phyloP scores from a whole-genome alignment of 2,797 vertebrate genomes.

The Hephaestus fuliginosus region DNA sequence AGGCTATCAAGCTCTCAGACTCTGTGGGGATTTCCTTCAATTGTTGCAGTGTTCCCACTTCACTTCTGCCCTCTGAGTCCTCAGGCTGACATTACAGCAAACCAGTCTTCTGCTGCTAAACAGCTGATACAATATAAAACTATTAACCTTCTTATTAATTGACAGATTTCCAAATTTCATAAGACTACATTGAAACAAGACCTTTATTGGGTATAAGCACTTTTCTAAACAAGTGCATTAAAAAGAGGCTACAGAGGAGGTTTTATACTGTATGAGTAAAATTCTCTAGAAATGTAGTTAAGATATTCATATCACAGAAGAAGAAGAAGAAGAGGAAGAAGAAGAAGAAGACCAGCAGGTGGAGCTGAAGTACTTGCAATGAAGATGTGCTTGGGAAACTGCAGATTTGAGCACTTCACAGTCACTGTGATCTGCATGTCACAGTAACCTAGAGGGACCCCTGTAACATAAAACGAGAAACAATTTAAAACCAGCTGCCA shows the following conservation, averaged over 20 bases:
- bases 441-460: neutral
- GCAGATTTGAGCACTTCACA: neutral
- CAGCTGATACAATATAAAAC: neutral
- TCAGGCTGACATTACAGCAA: conserved; percentile 35
- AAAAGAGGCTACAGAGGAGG: neutral
- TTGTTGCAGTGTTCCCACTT: conserved; percentile 76
- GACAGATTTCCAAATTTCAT: neutral
- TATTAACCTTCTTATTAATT: neutral
- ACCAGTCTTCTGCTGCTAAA: conserved; percentile 16
- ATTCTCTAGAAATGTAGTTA: neutral
- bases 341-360: conserved; percentile 61
- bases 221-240: neutral
- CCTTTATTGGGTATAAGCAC: neutral
- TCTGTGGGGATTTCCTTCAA: conserved; percentile 83
- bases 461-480: neutral
- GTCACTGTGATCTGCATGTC: neutral
- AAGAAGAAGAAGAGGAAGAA: neutral
- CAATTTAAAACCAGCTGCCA: neutral
- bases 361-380: conserved; percentile 32
- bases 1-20: conserved; percentile 59
- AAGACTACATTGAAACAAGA: neutral
- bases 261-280: neutral
- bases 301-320: neutral
- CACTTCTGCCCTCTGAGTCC: conserved; percentile 29
- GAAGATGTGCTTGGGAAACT: neutral